These are phyloP conservation scores for Cyprinus carpio DNA, from an alignment of 2,113 vertebrate species.

Conservation along the genomic window DNA sequence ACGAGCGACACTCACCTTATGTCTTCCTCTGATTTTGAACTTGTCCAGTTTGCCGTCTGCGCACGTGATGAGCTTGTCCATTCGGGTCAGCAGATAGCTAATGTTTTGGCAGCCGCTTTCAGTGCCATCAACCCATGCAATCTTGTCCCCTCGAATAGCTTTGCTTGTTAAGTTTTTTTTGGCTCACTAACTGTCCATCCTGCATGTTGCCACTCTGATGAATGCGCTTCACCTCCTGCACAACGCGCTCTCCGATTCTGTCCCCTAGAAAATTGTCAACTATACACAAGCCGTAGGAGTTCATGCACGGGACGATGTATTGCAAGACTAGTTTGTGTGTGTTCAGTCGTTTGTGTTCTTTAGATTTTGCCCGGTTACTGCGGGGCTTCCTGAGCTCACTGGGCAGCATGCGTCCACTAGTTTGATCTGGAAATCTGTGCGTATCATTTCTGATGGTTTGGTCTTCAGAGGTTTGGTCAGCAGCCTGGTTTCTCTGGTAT, in stretches of 20 bases:
- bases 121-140: slow-evolving; percentile 68
- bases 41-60: slow-evolving; percentile 68
- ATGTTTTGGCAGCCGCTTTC: slow-evolving; percentile 68
- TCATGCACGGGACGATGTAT: slow-evolving; percentile 67
- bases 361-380: slow-evolving; percentile 49
- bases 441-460: background rate
- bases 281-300: slow-evolving; percentile 67
- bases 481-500: background rate
- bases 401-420: slow-evolving; percentile 10
- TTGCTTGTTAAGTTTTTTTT: slow-evolving; percentile 52
- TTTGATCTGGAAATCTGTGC: background rate
- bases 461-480: slow-evolving; percentile 22
- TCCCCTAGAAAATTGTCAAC: slow-evolving; percentile 69
- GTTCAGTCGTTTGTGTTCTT: slow-evolving; percentile 57
- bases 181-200: slow-evolving; percentile 66
- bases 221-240: slow-evolving; percentile 66
- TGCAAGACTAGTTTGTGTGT: slow-evolving; percentile 63
- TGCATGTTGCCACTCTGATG: slow-evolving; percentile 61
- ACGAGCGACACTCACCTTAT: slow-evolving; percentile 65
- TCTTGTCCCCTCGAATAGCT: slow-evolving; percentile 69
- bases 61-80: slow-evolving; percentile 68
- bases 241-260: slow-evolving; percentile 62
- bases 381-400: slow-evolving; percentile 49
- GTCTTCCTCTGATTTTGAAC: slow-evolving; percentile 70
- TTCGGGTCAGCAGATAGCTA: slow-evolving; percentile 65